Conservation (phyloP, 30 jellyfish, hydroid and myxozoan genomes). For the Phacellophora camtschatica region DNA sequence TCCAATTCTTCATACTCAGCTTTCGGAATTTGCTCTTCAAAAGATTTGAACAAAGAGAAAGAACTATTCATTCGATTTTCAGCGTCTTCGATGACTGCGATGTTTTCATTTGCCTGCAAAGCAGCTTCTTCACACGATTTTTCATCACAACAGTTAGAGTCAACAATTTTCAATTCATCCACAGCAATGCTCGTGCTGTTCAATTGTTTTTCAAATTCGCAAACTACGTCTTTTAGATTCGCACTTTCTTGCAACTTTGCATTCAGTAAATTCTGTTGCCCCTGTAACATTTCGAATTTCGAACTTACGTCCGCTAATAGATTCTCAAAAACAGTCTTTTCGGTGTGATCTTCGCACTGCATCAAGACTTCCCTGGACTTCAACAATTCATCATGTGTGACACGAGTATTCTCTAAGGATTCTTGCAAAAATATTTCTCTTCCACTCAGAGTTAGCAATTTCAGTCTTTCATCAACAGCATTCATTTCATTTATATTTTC, state of each 20-base stretch:
- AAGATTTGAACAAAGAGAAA: background rate
- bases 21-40: background rate
- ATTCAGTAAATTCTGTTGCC: background rate
- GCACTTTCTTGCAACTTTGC: background rate
- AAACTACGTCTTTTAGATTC: background rate
- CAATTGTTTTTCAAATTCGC: background rate
- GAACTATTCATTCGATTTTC: background rate
- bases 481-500: background rate
- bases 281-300: background rate
- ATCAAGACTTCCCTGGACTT: background rate
- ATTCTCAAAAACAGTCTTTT: background rate
- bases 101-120: background rate
- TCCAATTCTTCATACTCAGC: background rate
- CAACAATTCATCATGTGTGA: background rate
- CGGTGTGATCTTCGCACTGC: background rate
- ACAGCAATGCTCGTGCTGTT: background rate
- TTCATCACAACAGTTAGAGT: background rate
- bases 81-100: background rate
- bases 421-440: background rate
- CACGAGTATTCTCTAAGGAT: background rate
- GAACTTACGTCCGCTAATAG: background rate
- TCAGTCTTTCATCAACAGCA: background rate
- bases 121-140: background rate
- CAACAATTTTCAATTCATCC: background rate
- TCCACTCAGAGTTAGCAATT: background rate